Evolutionary conservation across 2,888 invertebrate genomes (phyloP), one percentile per base, ranked within the genome.

Genomic region (Chorisops tibialis): DNA sequence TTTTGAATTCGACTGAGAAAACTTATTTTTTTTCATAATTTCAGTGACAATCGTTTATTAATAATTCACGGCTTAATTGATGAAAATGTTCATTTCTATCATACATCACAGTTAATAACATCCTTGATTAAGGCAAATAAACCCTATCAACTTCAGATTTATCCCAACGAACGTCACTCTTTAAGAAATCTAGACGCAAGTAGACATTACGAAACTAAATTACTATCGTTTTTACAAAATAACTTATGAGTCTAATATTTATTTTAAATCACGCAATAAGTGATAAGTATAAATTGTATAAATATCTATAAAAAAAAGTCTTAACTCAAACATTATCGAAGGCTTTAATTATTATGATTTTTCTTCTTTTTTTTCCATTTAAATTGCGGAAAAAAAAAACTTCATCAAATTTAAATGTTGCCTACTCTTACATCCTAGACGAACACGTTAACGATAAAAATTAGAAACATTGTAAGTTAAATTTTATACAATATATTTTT

Each of bases 81-180:
- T 76, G 99, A 99, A 79, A 99, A 99, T 76, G 99, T 99, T 0
- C 99, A 99, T 78, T 98, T 99, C 79, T 88, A 89, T 69, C 99
- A 99, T 79, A 96, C 96, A 12, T 93, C 92, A 70, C 88, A 91
- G 68, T 81, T 99, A 64, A 88, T 99, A 21, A 90, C 92, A 67
- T 89, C 91, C 62, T 83, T 99, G 65, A 88, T 97, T 61, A 87
- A 91, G 69, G 88, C 90, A n/a, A 96, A 96, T 66, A 99, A 99
- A 79, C 98, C 98, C 1, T 96, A 98, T 75, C 87, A 94, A 70
- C 79, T 95, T 65, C 91, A 97, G 85, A 85, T 99, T 18, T 99
- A 97, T 76, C 98, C 99, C 0, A 91, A 91, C 67, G 99, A 99
- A 76, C 83, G 99, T 66, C 99, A 99, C 76, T 97, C 97, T 14